Percentiles rank a stretch among this genome's conserved stretches.
phyloP scores from a whole-genome alignment of 2,797 vertebrate genomes.

The Tokudaia tokunoshimensis region DNA sequence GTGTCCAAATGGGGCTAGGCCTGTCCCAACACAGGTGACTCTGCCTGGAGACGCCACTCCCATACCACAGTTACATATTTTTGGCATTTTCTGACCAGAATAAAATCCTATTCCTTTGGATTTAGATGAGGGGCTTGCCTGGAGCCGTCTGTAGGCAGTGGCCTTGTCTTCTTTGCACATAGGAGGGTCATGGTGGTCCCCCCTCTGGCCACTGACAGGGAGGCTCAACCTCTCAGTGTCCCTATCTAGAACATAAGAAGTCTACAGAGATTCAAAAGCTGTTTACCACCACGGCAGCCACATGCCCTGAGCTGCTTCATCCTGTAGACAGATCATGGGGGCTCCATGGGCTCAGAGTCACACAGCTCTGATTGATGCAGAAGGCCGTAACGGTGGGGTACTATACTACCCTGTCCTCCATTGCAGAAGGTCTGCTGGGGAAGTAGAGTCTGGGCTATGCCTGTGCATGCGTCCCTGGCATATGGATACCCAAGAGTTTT shows the following conservation, averaged over 20 bases:
- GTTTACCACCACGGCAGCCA: not conserved
- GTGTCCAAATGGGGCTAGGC: not conserved
- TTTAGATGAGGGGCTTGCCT: not conserved
- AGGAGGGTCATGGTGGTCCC: not conserved
- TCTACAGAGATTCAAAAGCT: not conserved
- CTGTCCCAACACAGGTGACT: not conserved
- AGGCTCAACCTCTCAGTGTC: not conserved
- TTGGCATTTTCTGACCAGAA: slow-evolving; percentile 35
- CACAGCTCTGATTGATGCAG: not conserved
- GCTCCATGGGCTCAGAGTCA: not conserved
- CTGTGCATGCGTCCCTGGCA: not conserved
- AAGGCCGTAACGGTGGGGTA: not conserved
- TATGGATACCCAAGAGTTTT: not conserved
- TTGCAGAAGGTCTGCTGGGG: not conserved
- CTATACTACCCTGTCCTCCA: not conserved
- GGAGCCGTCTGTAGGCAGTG: not conserved
- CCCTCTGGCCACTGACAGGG: not conserved
- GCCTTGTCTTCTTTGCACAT: not conserved
- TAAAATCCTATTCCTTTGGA: slow-evolving; percentile 57
- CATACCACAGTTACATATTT: slow-evolving; percentile 35
- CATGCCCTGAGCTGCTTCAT: not conserved
- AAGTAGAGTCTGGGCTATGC: not conserved
- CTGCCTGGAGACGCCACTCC: not conserved
- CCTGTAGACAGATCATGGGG: not conserved
- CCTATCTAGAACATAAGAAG: not conserved